phyloP scores from a whole-genome alignment of 2,797 vertebrate genomes.

The Okamejei kenojei region DNA sequence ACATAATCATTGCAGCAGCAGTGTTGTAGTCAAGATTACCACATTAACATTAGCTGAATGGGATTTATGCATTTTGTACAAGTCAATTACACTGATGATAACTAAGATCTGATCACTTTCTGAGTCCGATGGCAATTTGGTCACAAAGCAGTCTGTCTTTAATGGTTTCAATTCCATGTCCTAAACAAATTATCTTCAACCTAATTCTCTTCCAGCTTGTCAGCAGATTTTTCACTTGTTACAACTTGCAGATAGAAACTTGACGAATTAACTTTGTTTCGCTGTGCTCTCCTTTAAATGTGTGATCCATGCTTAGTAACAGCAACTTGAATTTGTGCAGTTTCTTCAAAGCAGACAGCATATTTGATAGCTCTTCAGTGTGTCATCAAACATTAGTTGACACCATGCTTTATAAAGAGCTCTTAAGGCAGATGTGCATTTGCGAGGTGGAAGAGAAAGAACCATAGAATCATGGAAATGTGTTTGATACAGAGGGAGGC shows the following conservation, averaged over 20 bases:
- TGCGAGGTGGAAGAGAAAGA: too few species aligned
- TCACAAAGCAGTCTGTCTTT: neutral
- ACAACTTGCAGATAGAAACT: neutral
- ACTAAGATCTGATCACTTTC: neutral
- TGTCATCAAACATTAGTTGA: too few species aligned
- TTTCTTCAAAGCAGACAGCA: too few species aligned
- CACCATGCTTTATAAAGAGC: too few species aligned
- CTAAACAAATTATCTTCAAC: neutral
- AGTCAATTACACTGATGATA: neutral
- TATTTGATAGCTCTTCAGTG: too few species aligned
- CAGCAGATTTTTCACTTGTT: neutral
- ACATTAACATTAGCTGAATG: neutral
- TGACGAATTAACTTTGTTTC: neutral
- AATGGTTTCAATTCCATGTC: neutral
- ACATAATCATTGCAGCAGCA: neutral
- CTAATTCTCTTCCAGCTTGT: neutral
- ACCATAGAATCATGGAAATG: too few species aligned
- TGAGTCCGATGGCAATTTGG: neutral
- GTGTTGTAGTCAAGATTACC: neutral
- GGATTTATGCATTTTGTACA: neutral
- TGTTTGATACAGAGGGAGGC: too few species aligned
- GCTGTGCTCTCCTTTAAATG: neutral
- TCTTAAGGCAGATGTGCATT: too few species aligned
- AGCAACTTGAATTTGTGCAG: too few species aligned
- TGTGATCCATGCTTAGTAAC: neutral